Evolutionary conservation across 2,888 invertebrate genomes (phyloP), one percentile per base, ranked within the genome.

Genomic region (Anorthoa munda): DNA sequence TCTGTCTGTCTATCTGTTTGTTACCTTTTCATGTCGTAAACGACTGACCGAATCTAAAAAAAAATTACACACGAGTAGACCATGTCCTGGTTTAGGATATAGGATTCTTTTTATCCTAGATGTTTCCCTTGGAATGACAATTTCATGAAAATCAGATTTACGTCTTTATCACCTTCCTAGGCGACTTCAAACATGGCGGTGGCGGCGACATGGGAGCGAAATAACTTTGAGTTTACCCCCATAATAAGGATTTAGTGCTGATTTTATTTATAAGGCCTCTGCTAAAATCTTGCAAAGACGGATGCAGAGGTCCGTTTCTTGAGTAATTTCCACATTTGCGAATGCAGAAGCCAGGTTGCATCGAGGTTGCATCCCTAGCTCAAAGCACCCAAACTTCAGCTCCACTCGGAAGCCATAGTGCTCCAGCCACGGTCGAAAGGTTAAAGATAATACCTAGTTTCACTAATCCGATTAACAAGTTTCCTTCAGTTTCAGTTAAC

Each of bases 381-480:
- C 23, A 18, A 39, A 77, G 64, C 53, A 26, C 12, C 48, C 48
- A 51, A 79, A 79, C 78, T 79, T 82, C 23, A 18, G 21, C 26
- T 18, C 15, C 13, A 12, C 12, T 61, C 9, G 1, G 31, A 53
- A 83, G 53, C 55, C 56, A 55, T 59, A 39, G 60, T 15, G 26
- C 58, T n/a, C 46, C 13, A 46, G n/a, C 9, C 39, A 39, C 53
- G 51, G 80, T 80, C 66, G 46, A 39, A 59, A 79, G 66, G 74
- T 83, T 77, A 66, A 48, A 61, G 60, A 67, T 75, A 70, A 58
- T 69, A 63, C 56, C 18, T 59, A 68, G 73, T 68, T 51, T 2
- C 26, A 0, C 50, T 68, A 73, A 83, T 58, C 46, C 67, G 68
- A 83, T 83, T 79, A 80, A 17, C 18, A 23, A 69, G 66, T 80